These are phyloP conservation scores for Tamias sibiricus DNA, from an alignment of 2,113 vertebrate species.

Conservation along the genomic window DNA sequence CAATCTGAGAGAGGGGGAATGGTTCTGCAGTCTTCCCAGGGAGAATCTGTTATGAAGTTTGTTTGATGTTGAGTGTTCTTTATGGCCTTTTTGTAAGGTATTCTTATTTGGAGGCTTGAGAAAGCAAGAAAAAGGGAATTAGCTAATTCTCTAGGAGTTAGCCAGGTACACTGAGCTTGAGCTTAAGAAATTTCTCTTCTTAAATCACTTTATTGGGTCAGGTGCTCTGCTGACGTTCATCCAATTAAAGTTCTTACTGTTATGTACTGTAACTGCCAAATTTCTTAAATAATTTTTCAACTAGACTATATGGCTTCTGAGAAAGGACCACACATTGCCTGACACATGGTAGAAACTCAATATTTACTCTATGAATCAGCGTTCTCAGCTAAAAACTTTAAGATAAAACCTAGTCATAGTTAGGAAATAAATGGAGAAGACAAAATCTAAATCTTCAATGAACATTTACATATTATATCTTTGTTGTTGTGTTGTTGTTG, in stretches of 20 bases:
- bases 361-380: not conserved
- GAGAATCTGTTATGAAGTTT: not conserved
- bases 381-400: slow-evolving; percentile 16
- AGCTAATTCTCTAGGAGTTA: not conserved
- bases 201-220: not conserved
- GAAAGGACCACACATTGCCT: not conserved
- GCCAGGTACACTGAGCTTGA: not conserved
- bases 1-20: not conserved
- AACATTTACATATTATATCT: not conserved
- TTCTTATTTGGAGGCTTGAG: not conserved
- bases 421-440: not conserved
- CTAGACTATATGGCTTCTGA: not conserved
- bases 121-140: not conserved
- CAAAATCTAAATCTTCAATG: not conserved
- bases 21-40: not conserved
- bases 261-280: not conserved
- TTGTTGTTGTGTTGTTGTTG: too few species aligned
- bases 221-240: not conserved
- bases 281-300: slow-evolving; percentile 19
- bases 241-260: not conserved
- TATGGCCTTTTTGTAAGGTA: not conserved
- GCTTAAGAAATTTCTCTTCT: not conserved
- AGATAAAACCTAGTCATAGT: slow-evolving; percentile 6
- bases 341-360: not conserved
- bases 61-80: not conserved